Conservation (phyloP, 2,113 vertebrate species). For the Lasiurus cinereus region DNA sequence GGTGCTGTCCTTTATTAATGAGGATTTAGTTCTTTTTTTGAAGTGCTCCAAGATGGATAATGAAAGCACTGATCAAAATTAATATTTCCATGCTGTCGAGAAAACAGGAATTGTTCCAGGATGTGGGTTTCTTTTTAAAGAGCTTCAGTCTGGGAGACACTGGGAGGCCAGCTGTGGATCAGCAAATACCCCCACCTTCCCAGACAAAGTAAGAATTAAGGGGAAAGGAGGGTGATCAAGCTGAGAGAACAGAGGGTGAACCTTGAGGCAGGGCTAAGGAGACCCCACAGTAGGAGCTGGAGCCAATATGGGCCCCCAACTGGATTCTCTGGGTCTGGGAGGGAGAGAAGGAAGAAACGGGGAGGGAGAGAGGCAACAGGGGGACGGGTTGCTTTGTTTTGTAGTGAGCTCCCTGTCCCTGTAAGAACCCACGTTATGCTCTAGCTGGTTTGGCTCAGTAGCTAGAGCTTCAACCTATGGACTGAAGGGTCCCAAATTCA, state of each 20-base stretch:
- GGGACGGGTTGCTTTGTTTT: not conserved
- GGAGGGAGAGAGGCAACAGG: too few species aligned
- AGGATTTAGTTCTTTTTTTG: conserved; percentile 85
- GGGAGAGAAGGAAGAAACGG: not conserved
- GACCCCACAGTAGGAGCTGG: not conserved
- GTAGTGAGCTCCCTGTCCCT: not conserved
- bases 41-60: conserved; percentile 57
- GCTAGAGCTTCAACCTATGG: too few species aligned
- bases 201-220: conserved; percentile 29
- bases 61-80: conserved; percentile 79
- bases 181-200: not conserved
- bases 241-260: not conserved
- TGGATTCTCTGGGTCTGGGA: not conserved
- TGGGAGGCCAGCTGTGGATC: conserved; percentile 73
- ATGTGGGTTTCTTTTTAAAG: conserved; percentile 79
- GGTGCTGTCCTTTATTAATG: conserved; percentile 80
- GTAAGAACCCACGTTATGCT: not conserved
- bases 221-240: conserved; percentile 66
- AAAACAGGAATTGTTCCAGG: conserved; percentile 76
- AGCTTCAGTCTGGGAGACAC: conserved; percentile 35
- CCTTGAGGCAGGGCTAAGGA: not conserved
- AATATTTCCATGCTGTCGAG: conserved; percentile 80
- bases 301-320: not conserved
- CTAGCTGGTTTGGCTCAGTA: too few species aligned
- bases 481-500: too few species aligned